Evolutionary conservation across 2,113 vertebrate genomes (phyloP).

Genomic region (Chamaetylas fuelleborni): DNA sequence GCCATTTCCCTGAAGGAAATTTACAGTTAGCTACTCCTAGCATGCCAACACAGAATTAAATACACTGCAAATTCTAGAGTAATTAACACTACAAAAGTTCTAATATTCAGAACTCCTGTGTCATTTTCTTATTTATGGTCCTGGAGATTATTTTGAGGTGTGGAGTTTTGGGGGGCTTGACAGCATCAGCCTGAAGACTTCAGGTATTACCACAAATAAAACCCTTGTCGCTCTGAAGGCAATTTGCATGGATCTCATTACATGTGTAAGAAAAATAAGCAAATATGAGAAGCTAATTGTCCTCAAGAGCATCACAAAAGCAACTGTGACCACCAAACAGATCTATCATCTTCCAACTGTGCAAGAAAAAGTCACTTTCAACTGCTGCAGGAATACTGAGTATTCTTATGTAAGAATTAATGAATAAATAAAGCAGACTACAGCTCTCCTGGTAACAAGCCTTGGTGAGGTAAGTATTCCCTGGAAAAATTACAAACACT

Average conservation of each 20-base stretch:
- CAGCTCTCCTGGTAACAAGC: neutral
- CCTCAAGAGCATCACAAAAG: neutral
- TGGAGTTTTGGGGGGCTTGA: neutral
- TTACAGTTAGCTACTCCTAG: neutral
- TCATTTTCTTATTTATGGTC: neutral
- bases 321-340: neutral
- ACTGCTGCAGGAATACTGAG: neutral
- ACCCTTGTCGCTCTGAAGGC: neutral
- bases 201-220: neutral
- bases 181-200: neutral
- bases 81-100: neutral
- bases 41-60: neutral
- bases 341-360: neutral
- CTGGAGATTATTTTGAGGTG: neutral
- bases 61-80: neutral
- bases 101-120: neutral
- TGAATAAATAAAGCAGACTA: neutral
- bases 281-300: neutral
- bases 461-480: neutral
- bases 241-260: neutral
- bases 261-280: neutral
- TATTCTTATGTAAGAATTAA: neutral
- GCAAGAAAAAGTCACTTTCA: neutral
- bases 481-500: neutral
- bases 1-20: slow-evolving; percentile 87